phyloP scores from a whole-genome alignment of 2,888 invertebrate genomes.

The Ecdyonurus torrentis region DNA sequence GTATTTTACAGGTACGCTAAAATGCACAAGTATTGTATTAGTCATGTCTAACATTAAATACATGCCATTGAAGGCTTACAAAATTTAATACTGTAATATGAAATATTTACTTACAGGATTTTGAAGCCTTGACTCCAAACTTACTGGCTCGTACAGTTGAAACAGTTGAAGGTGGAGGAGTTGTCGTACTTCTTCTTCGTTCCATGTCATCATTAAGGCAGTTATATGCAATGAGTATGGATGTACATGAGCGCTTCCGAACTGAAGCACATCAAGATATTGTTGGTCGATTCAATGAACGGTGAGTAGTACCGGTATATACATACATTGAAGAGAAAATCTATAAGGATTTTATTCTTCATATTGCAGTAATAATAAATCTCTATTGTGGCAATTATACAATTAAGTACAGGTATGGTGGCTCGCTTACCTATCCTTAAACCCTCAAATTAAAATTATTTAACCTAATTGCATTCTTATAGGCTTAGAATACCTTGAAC shows the following conservation, averaged over 20 bases:
- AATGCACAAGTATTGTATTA: background rate
- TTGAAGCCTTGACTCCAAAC: conserved; percentile 96
- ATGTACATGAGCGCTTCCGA: conserved; percentile 87
- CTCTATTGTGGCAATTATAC: background rate
- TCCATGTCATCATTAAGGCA: conserved; percentile 79
- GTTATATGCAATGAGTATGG: conserved; percentile 93
- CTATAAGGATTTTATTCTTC: background rate
- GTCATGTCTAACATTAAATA: too few species aligned
- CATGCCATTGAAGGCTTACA: too few species aligned
- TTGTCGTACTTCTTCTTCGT: conserved; percentile 75
- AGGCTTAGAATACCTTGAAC: too few species aligned
- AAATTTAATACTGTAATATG: too few species aligned
- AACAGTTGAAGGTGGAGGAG: conserved; percentile 95
- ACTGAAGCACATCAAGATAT: conserved; percentile 90
- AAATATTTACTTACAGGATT: conserved; percentile 59
- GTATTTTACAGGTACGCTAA: conserved; percentile 68
- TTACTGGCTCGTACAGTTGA: conserved; percentile 90
- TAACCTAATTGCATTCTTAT: too few species aligned
- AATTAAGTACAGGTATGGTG: background rate
- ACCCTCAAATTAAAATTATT: too few species aligned
- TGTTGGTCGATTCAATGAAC: conserved; percentile 89
- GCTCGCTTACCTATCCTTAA: too few species aligned
- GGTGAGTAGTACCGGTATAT: conserved; percentile 27
- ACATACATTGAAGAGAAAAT: background rate
- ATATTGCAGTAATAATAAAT: background rate